Evolutionary conservation across 2,113 vertebrate species (phyloP), one percentile per base, ranked within the genome.

Genomic region (Fregetta grallaria): DNA sequence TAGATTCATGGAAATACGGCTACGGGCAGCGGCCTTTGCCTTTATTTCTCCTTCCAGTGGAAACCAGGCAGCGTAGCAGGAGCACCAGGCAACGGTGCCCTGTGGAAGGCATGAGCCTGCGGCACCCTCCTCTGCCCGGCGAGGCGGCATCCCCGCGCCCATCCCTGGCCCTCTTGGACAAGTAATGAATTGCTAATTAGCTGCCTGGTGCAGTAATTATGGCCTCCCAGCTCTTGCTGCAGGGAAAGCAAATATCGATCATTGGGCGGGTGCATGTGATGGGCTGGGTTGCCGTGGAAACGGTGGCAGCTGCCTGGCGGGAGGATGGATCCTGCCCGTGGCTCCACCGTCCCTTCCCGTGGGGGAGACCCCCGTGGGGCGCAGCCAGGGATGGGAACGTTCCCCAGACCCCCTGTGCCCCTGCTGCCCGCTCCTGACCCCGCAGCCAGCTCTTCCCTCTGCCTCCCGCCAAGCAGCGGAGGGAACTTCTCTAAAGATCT

Each of bases 21-120:
- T 20, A 5, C 5, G 1, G 23, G 9, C 59, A 17, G 17, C 0
- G 5, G 0, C 5, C 53, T 7, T 26, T 15, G 40, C 7, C 2
- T 15, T 36, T 8, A 14, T 56, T 67, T 15, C 21, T 47, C 16
- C 50, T 67, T 21, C 49, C 7, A 2, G n/a, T 25, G 44, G 6
- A 30, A 22, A 17, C 15, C 21, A 3, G 42, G 50, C 11, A 3
- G 2, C 4, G n/a, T 3, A 21, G 55, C 55, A 13, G 19, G 34
- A 17, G 22, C 14, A 17, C 19, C 22, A 4, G 42, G n/a, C 11
- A 2, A 1, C 6, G 30, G 34, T 11, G 29, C 50, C 34, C 53
- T 23, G 70, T 2, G 50, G 5, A 22, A 34, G 53, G 27, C 3
- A 0, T 0, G n/a, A 26, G 26, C 19, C 26, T 7, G 8, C 17